A percentile compares a stretch with the other conserved stretches of the same genome.
phyloP scores from a whole-genome alignment of 2,113 vertebrate species.

The Actinemys pallida region DNA sequence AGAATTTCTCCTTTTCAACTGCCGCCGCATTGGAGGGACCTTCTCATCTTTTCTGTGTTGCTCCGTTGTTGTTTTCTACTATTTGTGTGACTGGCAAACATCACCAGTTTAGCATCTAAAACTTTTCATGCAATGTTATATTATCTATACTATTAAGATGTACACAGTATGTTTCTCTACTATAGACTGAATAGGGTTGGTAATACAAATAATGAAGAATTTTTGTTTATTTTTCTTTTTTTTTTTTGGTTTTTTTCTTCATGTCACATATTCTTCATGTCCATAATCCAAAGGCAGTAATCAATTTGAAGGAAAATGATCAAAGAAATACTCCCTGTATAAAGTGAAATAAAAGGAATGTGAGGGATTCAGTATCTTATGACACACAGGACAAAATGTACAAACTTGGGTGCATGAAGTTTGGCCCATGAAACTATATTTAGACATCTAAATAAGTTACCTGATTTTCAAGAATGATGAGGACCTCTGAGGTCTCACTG shows the following conservation, averaged over 20 bases:
- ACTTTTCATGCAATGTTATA: background rate
- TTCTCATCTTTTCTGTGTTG: accelerated
- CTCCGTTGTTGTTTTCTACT: accelerated
- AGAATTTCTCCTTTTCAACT: background rate
- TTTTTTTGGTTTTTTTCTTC: background rate
- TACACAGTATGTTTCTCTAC: background rate
- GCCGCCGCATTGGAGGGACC: accelerated
- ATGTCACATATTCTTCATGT: background rate
- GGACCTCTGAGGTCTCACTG: background rate
- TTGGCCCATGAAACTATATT: background rate
- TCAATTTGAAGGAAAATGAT: background rate
- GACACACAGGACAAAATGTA: background rate
- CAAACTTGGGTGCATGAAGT: background rate
- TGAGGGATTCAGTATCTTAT: background rate
- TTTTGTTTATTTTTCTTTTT: background rate
- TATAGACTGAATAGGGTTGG: background rate
- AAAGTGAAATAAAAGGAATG: background rate
- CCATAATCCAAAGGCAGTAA: background rate
- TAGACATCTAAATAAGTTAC: background rate
- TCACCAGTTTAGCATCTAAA: background rate
- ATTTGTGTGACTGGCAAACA: background rate
- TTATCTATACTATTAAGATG: background rate
- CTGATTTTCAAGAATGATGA: background rate
- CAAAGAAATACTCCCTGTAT: background rate
- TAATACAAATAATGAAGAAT: background rate